Evolutionary conservation across 2,888 invertebrate species (phyloP), one percentile per base, ranked within the genome.

Genomic region (Hymenopus coronatus): DNA sequence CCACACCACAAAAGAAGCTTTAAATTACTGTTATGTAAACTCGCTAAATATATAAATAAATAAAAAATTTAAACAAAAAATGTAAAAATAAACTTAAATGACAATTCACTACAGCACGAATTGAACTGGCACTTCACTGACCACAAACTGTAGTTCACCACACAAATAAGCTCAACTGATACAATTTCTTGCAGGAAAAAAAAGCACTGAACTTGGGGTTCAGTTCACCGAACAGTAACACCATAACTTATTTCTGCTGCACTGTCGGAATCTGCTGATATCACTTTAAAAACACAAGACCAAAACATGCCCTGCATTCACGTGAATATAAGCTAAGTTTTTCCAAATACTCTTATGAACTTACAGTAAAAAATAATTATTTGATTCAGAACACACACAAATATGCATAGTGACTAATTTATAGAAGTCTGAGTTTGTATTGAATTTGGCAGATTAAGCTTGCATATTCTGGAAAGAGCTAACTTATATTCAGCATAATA

Each of bases 151-250:
- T 54, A 85, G 40, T 81, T 86, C 86, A 86, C 86, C 86, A 86
- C 86, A 86, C 86, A 70, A n/a, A 85, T 85, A 40, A 85, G 46
- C 85, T 46, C 25, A 70, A 70, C 54, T 54, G 54, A 54, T 54
- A 54, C 54, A 15, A 83, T 83, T 83, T 83, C 28, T 83, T 83
- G 83, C 83, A 83, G 28, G 28, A 83, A 28, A 83, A 28, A 83
- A 88, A 27, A 88, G 40, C 88, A 88, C 88, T 83, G 83, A 88
- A 88, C 83, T 88, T n/a, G 15, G 27, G 28, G 83, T 83, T 83
- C 83, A 87, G 83, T 40, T 83, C 87, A 82, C 28, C 82, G 33
- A 82, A 2, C 25, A 83, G 8, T 15, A 25, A 87, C 87, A 87
- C 87, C 81, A 87, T 33, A 25, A 87, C 28, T 82, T 87, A 28